Evolutionary conservation across 2,888 invertebrate genomes (phyloP).

Genomic region (Platypus cylindrus): DNA sequence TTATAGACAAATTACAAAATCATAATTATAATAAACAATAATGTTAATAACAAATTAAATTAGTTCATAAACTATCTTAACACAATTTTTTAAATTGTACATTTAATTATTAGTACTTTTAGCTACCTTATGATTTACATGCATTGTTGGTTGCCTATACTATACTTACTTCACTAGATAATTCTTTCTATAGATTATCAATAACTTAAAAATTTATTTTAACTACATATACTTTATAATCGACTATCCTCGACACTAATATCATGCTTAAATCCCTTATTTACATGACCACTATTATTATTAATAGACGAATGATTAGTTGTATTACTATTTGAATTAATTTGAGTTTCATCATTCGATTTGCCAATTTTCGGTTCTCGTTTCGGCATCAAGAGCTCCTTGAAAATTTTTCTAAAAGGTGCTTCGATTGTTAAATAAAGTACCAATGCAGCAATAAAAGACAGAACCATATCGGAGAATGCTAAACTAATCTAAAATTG

Average conservation of each 20-base stretch:
- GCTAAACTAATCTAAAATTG: conserved; percentile 35
- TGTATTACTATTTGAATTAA: background rate
- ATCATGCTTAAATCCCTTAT: conserved; percentile 15
- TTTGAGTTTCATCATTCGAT: conserved; percentile 4
- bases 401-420: conserved; percentile 40
- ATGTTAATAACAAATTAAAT: too few species aligned
- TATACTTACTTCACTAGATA: too few species aligned
- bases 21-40: too few species aligned
- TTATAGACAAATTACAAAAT: too few species aligned
- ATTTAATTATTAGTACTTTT: too few species aligned
- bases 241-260: conserved; percentile 19
- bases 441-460: conserved; percentile 37
- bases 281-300: conserved; percentile 14
- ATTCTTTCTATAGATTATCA: too few species aligned
- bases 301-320: background rate
- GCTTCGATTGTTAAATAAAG: conserved; percentile 44
- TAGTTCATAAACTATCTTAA: too few species aligned
- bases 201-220: too few species aligned
- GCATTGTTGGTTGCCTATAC: too few species aligned
- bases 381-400: conserved; percentile 25
- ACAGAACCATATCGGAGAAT: conserved; percentile 38
- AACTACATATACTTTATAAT: conserved; percentile 11
- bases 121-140: too few species aligned
- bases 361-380: conserved; percentile 9
- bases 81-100: too few species aligned